Base-by-base conservation (phyloP, 2,113 vertebrate species). In the Syrrhaptes paradoxus region DNA sequence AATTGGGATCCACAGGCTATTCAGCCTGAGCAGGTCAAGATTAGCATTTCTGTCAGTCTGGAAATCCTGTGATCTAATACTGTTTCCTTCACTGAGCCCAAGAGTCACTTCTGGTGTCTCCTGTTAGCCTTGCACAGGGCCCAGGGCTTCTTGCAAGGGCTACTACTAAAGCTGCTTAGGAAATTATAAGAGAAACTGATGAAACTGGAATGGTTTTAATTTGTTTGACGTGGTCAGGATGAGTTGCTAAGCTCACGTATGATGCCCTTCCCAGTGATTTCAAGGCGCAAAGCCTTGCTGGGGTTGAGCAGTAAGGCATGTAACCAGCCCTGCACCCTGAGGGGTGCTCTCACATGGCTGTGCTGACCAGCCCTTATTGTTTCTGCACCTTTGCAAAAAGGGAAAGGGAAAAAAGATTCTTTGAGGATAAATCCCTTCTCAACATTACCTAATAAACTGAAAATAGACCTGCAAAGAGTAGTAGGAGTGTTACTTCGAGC, bases 291-390 rank as follows among this genome's bases (percentile, higher is more conserved):
- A 76, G 54, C 8, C 28, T 81, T 68, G 38, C 49, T 22, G n/a
- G 11, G 10, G 4, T 62, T 63, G 32, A 75, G 70, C 25, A 17
- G 32, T 17, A 41, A 77, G 25, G 29, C 14, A 7, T 52, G 17
- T 45, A 79, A 68, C 36, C 34, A 83, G 10, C 8, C 14, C 19
- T 46, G 34, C 26, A 9, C 32, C 7, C 8, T 6, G 12, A 28
- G 29, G 11, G 49, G 32, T 58, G 13, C 18, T 79, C 24, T 45
- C 7, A 1, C 20, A 21, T 3, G 10, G 7, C 25, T 48, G 13
- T 0, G 0, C 38, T 57, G 41, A 51, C 6, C 38, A 67, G 18
- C 45, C 2, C 25, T 75, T 59, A 4, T 4, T 4, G 2, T 57
- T 82, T 73, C 71, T 72, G n/a, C 20, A 55, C 6, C 21, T 77